Conservation (phyloP, 2,113 vertebrate genomes). For the Solea solea region DNA sequence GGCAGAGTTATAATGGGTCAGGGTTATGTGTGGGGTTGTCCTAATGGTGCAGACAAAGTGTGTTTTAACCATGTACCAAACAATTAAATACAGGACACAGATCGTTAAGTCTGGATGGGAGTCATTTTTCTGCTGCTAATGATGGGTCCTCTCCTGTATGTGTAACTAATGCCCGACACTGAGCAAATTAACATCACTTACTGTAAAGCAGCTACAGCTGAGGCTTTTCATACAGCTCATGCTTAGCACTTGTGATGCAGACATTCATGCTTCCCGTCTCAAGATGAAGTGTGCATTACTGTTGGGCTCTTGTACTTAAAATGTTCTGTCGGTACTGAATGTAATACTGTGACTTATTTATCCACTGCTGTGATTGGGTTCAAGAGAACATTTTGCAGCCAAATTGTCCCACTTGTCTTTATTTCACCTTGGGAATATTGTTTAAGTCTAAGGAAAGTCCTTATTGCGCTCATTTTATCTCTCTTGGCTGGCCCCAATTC, state of each 20-base stretch:
- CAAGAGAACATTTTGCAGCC: slow-evolving; percentile 7
- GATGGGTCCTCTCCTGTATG: slow-evolving; percentile 39
- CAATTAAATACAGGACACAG: slow-evolving; percentile 59
- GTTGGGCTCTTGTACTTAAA: neutral
- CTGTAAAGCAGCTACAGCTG: slow-evolving; percentile 10
- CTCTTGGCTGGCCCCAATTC: slow-evolving; percentile 33
- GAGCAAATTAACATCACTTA: slow-evolving; percentile 18
- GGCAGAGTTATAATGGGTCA: no score
- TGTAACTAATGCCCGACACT: slow-evolving; percentile 51
- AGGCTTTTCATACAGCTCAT: neutral
- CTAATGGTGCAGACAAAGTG: slow-evolving; percentile 37
- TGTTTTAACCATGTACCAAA: slow-evolving; percentile 51
- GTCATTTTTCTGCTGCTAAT: slow-evolving; percentile 65
- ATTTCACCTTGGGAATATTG: slow-evolving; percentile 40
- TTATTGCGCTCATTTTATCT: slow-evolving; percentile 28
- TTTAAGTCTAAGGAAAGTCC: neutral
- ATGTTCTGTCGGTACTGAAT: neutral
- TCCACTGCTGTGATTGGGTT: slow-evolving; percentile 3
- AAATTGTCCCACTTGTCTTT: slow-evolving; percentile 29
- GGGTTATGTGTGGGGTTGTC: neutral
- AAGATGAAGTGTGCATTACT: neutral
- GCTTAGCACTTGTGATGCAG: no score
- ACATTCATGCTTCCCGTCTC: neutral
- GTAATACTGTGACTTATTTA: neutral
- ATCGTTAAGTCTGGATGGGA: slow-evolving; percentile 54